A percentile compares a stretch with the other conserved stretches of the same genome.
Conservation (phyloP, 2,888 invertebrate genomes). For the Coelopa pilipes region DNA sequence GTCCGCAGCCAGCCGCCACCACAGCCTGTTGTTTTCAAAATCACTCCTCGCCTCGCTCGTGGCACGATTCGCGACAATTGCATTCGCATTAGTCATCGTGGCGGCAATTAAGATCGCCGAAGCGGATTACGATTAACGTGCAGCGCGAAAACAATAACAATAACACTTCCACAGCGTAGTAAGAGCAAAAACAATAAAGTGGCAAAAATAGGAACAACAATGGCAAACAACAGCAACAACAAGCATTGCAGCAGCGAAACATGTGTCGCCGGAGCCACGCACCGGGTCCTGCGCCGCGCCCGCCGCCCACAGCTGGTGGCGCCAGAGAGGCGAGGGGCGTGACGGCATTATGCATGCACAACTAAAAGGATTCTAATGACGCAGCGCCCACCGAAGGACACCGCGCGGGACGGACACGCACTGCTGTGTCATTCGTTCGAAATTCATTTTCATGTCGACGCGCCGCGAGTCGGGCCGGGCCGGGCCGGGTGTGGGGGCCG, state of each 20-base stretch:
- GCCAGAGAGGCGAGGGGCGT: neutral
- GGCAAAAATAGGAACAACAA: too few relatives aligned
- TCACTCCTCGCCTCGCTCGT: neutral
- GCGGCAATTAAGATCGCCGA: constrained; percentile 27
- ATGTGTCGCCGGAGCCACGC: constrained; percentile 14
- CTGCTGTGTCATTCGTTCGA: constrained; percentile 23
- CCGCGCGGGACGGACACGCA: neutral
- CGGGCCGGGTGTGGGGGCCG: neutral
- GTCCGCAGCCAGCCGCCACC: neutral
- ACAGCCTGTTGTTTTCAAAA: neutral
- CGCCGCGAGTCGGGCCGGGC: too few relatives aligned
- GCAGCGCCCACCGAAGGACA: neutral
- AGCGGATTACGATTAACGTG: constrained; percentile 18
- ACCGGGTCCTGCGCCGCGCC: neutral
- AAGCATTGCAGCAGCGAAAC: neutral
- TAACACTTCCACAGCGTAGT: neutral
- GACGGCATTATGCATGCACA: constrained; percentile 4
- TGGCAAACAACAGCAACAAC: too few relatives aligned
- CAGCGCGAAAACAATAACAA: constrained; percentile 6
- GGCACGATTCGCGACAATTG: constrained; percentile 8
- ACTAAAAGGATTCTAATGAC: constrained; percentile 33
- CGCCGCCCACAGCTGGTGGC: neutral
- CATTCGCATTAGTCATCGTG: constrained; percentile 33
- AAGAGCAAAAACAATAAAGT: too few relatives aligned
- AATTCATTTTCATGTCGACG: constrained; percentile 22